phyloP scores from a whole-genome alignment of 1,140 invertebrate genomes.

The Tribolium madens region DNA sequence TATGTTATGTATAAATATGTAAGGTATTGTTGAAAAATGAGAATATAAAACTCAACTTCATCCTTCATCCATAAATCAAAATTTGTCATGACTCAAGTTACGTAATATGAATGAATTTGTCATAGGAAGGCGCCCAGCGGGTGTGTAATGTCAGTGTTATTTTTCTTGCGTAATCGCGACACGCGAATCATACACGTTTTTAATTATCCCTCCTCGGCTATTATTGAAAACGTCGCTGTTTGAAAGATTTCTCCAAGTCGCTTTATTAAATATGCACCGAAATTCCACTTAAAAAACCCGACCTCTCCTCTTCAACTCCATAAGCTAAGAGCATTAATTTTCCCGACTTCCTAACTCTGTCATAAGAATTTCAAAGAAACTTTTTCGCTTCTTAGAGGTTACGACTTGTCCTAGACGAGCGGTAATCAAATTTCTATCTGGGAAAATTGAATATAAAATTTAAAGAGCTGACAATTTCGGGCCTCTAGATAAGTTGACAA shows the following conservation, averaged over 20 bases:
- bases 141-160: background rate
- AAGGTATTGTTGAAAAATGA: background rate
- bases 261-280: conserved; percentile 36
- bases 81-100: background rate
- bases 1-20: background rate
- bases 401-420: conserved; percentile 52
- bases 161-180: background rate
- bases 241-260: conserved; percentile 21
- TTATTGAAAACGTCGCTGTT: conserved; percentile 7
- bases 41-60: background rate
- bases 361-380: conserved; percentile 52
- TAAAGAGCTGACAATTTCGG: conserved; percentile 61
- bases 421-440: conserved; percentile 61
- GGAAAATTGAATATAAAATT: conserved; percentile 62
- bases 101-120: conserved; percentile 16
- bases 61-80: background rate
- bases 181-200: conserved; percentile 12
- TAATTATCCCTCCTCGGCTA: conserved; percentile 15
- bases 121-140: background rate
- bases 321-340: conserved; percentile 50
- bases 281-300: background rate
- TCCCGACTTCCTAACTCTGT: conserved; percentile 46
- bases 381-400: conserved; percentile 46
- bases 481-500: conserved; percentile 59
- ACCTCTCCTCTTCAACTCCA: conserved; percentile 8